These are phyloP conservation scores for Drosophila pandora DNA, from an alignment of 1,140 invertebrate species.

Conservation along the genomic window DNA sequence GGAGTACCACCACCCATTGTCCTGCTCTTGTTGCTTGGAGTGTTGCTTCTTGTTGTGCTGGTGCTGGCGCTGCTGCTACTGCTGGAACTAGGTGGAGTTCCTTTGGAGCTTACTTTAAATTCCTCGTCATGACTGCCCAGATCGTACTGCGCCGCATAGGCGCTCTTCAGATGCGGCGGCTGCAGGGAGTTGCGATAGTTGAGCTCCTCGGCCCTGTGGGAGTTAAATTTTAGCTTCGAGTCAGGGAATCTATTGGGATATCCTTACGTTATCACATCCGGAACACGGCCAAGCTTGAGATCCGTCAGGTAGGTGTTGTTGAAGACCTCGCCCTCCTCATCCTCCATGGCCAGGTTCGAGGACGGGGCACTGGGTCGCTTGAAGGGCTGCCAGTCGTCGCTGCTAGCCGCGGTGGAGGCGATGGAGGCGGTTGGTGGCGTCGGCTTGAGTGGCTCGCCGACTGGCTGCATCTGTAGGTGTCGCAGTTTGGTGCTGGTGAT, in stretches of 20 bases:
- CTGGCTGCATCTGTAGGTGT: slow-evolving; percentile 47
- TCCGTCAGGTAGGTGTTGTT: slow-evolving; percentile 90
- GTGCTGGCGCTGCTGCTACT: slow-evolving; percentile 18
- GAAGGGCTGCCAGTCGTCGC: slow-evolving; percentile 54
- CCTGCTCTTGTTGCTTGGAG: slow-evolving; percentile 13
- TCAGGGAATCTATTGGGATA: not conserved
- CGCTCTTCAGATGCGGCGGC: slow-evolving; percentile 93
- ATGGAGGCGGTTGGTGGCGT: not conserved
- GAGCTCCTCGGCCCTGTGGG: slow-evolving; percentile 86
- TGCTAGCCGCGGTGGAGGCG: not conserved
- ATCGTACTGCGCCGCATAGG: slow-evolving; percentile 93
- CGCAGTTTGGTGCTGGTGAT: slow-evolving; percentile 70
- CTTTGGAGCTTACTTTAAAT: slow-evolving; percentile 87
- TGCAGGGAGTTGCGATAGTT: slow-evolving; percentile 93
- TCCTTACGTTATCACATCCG: slow-evolving; percentile 52
- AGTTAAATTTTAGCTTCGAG: not conserved
- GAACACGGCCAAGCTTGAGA: slow-evolving; percentile 84
- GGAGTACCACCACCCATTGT: slow-evolving; percentile 11
- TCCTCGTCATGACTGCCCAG: slow-evolving; percentile 88
- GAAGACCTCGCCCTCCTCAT: slow-evolving; percentile 92
- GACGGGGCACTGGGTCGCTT: slow-evolving; percentile 53
- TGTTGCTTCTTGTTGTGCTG: slow-evolving; percentile 3
- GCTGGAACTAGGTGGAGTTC: slow-evolving; percentile 5
- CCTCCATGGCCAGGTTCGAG: slow-evolving; percentile 87
- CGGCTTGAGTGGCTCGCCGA: not conserved